Base-by-base conservation (phyloP, 2,113 vertebrate species). In the Morphnarchus princeps region DNA sequence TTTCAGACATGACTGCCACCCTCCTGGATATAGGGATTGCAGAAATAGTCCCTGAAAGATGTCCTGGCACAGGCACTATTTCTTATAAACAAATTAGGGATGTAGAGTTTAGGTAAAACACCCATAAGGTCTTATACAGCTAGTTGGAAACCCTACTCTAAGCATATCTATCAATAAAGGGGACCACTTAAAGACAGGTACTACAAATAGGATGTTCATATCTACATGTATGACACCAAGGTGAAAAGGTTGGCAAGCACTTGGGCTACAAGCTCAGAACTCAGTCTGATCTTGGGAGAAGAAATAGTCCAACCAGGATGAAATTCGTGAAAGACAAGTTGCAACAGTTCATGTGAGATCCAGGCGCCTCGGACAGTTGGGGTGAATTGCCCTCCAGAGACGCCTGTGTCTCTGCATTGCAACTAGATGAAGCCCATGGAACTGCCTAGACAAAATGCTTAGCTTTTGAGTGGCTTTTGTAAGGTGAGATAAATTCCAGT, bases 401-500 rank as follows among this genome's bases (percentile, higher is more conserved):
- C 13, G 9, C 29, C 49, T 36, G 26, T 49, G 43, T 49, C 83
- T 95, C 43, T 79, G 26, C 58, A 55, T 43, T 67, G 34, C 36
- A 49, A 57, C 13, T 45, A 82, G 34, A 54, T 88, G 82, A 76
- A 80, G 66, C n/a, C 28, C 78, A 80, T 54, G 32, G 71, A 88
- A 58, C 28, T 54, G 25, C n/a, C 36, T 1, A 77, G 66, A 86
- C 7, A 69, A 61, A 94, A 90, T 55, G 10, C 16, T 65, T 90
- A 49, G 69, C 22, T 91, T 95, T 82, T 77, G 4, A 87, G 59
- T 69, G 49, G 18, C 57, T 86, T 90, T 93, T 88, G 31, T 82
- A 95, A 96, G 87, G 92, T 94, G 81, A 95, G 74, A 88, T 54
- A 77, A 65, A 91, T 82, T 94, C 84, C 78, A 73, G 34, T 47